Evolutionary conservation across 2,113 vertebrate genomes (phyloP), one percentile per base, ranked within the genome.

Genomic region (Mionectes macconnelli): DNA sequence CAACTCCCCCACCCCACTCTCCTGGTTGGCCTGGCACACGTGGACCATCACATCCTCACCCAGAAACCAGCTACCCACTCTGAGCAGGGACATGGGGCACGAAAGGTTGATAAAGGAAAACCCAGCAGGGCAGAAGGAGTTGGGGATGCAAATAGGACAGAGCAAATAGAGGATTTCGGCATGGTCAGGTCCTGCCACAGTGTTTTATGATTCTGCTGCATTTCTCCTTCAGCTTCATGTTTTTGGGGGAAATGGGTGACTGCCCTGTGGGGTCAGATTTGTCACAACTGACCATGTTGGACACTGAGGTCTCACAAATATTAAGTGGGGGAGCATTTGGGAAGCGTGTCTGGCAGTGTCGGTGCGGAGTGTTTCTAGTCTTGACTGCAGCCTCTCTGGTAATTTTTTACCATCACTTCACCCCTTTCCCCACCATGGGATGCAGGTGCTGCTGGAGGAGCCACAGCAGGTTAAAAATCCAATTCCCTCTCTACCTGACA

Each of bases 141-240:
- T 2, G 0, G 10, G 35, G 12, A 33, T 56, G 47, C 2, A 1
- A 83, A 53, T 0, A 52, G 39, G 27, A 82, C 31, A 33, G 37
- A 72, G 33, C 24, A 70, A 91, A 77, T 14, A 33, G 8, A 20
- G 40, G 19, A 66, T 49, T 85, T 83, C 33, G 83, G 40, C 1
- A 0, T 6, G 8, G 19, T 49, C 60, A 30, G 59, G 21, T 73
- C 70, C 55, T 47, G 33, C 39, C 84, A 72, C 53, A 27, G 35
- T 33, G 64, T 39, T 95, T 80, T 73, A 52, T 30, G 49, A 69
- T 69, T 63, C 59, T 75, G 60, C 66, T 87, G 52, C 30, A 33
- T 83, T 85, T 75, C 78, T 70, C 53, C 59, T 60, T n/a, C 52
- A 72, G 70, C 53, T 31, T 60, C 63, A 6, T 39, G 45, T 80